phyloP scores from a whole-genome alignment of 2,888 invertebrate species.

The Augiades crinisus region DNA sequence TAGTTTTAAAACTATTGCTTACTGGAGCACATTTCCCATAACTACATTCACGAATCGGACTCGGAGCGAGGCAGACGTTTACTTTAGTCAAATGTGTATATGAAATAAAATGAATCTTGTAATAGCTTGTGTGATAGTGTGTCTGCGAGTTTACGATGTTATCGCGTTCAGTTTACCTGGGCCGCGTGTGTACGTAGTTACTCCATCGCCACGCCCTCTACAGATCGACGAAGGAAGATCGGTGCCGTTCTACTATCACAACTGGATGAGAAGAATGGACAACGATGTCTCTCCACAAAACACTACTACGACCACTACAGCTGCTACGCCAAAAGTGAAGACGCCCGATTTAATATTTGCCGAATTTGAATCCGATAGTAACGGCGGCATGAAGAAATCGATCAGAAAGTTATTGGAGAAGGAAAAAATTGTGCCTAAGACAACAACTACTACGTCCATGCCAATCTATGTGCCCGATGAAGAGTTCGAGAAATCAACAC shows the following conservation, averaged over 20 bases:
- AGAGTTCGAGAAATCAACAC: slow-evolving; percentile 37
- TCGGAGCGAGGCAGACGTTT: slow-evolving; percentile 47
- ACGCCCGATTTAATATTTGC: slow-evolving; percentile 74
- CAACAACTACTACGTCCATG: slow-evolving; percentile 43
- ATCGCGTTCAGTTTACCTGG: slow-evolving; percentile 52
- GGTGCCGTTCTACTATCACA: slow-evolving; percentile 69
- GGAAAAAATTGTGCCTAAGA: slow-evolving; percentile 48
- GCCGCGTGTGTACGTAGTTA: slow-evolving; percentile 70
- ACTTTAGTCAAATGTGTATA: slow-evolving; percentile 45
- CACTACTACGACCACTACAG: slow-evolving; percentile 42
- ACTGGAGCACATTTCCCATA: slow-evolving; percentile 34
- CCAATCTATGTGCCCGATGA: slow-evolving; percentile 65
- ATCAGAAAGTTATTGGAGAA: slow-evolving; percentile 66
- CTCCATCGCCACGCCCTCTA: slow-evolving; percentile 53
- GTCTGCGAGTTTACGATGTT: slow-evolving; percentile 42
- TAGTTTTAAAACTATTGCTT: slow-evolving; percentile 48
- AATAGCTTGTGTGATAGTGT: slow-evolving; percentile 45
- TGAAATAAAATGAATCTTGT: slow-evolving; percentile 48
- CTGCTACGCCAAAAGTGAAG: slow-evolving; percentile 44
- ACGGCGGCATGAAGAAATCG: slow-evolving; percentile 52
- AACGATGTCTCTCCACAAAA: slow-evolving; percentile 40
- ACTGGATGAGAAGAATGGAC: slow-evolving; percentile 71
- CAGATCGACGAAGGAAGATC: slow-evolving; percentile 53
- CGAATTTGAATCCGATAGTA: slow-evolving; percentile 63
- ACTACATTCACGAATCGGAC: slow-evolving; percentile 59